Evolutionary conservation across 2,888 invertebrate species (phyloP).

Genomic region (Dinocampus coccinellae): DNA sequence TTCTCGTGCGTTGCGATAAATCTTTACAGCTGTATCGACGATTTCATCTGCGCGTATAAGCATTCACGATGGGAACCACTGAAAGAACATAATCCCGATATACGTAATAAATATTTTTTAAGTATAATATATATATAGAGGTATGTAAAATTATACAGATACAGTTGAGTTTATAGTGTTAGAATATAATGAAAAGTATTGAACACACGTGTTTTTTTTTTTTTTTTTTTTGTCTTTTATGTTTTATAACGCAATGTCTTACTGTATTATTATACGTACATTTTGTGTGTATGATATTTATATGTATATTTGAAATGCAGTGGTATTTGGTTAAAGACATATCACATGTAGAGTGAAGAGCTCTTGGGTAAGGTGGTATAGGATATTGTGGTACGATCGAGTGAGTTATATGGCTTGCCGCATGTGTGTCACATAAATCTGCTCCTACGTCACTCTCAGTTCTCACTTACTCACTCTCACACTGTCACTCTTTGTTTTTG

Average conservation of each 20-base stretch:
- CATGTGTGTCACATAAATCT: conserved; percentile 70
- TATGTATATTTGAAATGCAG: conserved; percentile 9
- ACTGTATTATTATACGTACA: not conserved
- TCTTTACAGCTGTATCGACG: conserved; percentile 21
- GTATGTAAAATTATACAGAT: conserved; percentile 12
- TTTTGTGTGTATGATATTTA: not conserved
- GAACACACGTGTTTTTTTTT: conserved; percentile 47
- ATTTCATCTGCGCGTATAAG: conserved; percentile 29
- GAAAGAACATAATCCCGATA: conserved; percentile 62
- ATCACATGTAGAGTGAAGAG: conserved; percentile 60
- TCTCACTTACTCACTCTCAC: conserved; percentile 49
- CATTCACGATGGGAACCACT: conserved; percentile 36
- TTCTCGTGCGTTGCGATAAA: conserved; percentile 24
- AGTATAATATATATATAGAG: conserved; percentile 16
- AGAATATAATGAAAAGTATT: conserved; percentile 48
- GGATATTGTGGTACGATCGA: conserved; percentile 67
- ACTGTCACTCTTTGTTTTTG: not conserved
- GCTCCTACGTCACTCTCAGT: conserved; percentile 62
- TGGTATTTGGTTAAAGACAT: conserved; percentile 62
- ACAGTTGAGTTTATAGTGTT: too few relatives aligned
- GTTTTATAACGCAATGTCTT: conserved; percentile 26
- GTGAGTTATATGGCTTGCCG: conserved; percentile 68
- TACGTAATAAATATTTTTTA: conserved; percentile 65
- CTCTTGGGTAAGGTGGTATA: conserved; percentile 64
- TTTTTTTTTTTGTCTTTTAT: conserved; percentile 57